A percentile compares a stretch with the other conserved stretches of the same genome.
phyloP scores from a whole-genome alignment of 2,113 vertebrate species.

The Osmerus eperlanus region DNA sequence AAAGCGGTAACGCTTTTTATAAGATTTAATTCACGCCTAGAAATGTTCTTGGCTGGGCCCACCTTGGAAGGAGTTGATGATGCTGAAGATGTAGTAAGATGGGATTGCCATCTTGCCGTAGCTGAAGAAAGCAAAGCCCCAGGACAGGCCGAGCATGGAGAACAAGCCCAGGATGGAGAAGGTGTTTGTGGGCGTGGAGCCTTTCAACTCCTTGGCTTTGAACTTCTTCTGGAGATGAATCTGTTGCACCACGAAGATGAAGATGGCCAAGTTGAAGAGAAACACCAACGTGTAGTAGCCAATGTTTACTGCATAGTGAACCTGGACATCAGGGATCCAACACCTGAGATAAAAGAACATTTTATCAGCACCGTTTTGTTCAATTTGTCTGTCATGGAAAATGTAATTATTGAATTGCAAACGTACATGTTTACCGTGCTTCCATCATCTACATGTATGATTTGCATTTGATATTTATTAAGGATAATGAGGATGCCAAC shows the following conservation, averaged over 20 bases:
- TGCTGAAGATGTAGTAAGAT: constrained; percentile 56
- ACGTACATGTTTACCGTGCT: constrained; percentile 47
- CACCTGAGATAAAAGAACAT: constrained; percentile 40
- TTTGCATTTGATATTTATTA: constrained; percentile 31
- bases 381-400: not conserved
- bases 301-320: constrained; percentile 53
- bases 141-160: constrained; percentile 52
- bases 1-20: too few relatives aligned
- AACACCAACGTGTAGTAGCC: constrained; percentile 51
- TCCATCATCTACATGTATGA: constrained; percentile 16
- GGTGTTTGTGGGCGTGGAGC: constrained; percentile 12
- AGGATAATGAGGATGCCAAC: constrained; percentile 26
- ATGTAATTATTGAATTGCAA: not conserved
- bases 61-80: constrained; percentile 65
- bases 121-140: constrained; percentile 61
- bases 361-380: not conserved
- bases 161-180: constrained; percentile 43
- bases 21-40: too few relatives aligned
- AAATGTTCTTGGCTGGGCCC: not conserved
- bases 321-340: constrained; percentile 43
- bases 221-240: not conserved
- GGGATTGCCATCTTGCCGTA: constrained; percentile 24
- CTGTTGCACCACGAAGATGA: constrained; percentile 18
- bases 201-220: fast-evolving
- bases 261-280: constrained; percentile 35